phyloP scores from a whole-genome alignment of 1,140 invertebrate species.

The Hylaeus anthracinus region DNA sequence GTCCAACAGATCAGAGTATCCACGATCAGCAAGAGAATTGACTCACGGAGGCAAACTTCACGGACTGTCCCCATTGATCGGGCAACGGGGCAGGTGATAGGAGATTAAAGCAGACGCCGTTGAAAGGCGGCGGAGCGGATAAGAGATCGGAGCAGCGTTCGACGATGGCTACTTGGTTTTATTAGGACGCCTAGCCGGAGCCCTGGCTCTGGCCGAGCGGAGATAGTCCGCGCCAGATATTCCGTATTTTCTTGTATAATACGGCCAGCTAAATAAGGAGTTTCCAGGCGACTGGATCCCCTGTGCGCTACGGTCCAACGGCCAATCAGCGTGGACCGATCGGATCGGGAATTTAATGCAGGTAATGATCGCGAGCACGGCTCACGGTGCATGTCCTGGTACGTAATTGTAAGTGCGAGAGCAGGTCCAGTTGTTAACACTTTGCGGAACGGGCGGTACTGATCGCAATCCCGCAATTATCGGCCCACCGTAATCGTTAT shows the following conservation, averaged over 20 bases:
- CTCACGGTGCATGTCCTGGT: slow-evolving; percentile 30
- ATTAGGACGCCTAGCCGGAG: slow-evolving; percentile 59
- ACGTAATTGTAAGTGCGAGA: slow-evolving; percentile 34
- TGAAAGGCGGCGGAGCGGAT: slow-evolving; percentile 35
- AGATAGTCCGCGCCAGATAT: slow-evolving; percentile 72
- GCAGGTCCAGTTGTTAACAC: slow-evolving; percentile 38
- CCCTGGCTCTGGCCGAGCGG: slow-evolving; percentile 51
- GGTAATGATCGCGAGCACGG: slow-evolving; percentile 35
- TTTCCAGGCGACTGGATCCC: slow-evolving; percentile 41
- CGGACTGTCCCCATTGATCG: slow-evolving; percentile 57
- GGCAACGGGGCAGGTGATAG: slow-evolving; percentile 42
- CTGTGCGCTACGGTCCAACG: slow-evolving; percentile 4
- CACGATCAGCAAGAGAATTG: slow-evolving; percentile 2
- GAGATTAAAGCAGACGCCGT: slow-evolving; percentile 51
- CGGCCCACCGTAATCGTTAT: slow-evolving; percentile 2
- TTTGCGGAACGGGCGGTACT: neutral
- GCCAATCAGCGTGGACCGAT: slow-evolving; percentile 35
- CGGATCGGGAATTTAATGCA: slow-evolving; percentile 36
- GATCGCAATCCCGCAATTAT: slow-evolving; percentile 9
- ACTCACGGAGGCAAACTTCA: slow-evolving; percentile 21
- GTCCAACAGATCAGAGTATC: neutral
- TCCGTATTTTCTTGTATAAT: slow-evolving; percentile 69
- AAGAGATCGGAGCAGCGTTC: slow-evolving; percentile 35
- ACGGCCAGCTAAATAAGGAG: slow-evolving; percentile 67
- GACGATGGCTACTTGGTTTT: slow-evolving; percentile 67